Base-by-base conservation (phyloP, 2,113 vertebrate genomes). In the Ictalurus furcatus region DNA sequence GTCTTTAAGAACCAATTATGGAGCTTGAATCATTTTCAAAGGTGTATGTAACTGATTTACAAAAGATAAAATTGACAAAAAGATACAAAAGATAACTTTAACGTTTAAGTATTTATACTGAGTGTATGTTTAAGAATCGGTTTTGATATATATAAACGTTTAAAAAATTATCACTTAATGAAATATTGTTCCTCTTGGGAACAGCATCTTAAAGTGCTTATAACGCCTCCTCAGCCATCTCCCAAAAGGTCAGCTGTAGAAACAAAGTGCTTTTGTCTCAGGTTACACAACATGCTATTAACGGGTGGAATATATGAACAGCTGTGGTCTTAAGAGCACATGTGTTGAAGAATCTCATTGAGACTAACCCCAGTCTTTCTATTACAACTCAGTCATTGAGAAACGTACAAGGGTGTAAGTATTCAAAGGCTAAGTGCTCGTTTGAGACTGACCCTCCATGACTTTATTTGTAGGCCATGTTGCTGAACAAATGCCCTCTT, bases 261-360 rank as follows among this genome's bases (percentile, higher is more conserved):
- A 88, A 84, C 86, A 86, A 90, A 89, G 89, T 84, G 59, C 83
- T 91, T 85, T 48, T 85, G 84, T 69, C 84, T 91, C 88, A 16
- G 56, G 56, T 91, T 91, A 89, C 90, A 86, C 83, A 67, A 80
- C 84, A 85, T 21, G 83, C 90, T 65, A 85, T 87, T 90, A 87
- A 84, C 67, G 80, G 81, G 80, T 90, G 78, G 82, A 52, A 84
- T 84, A 85, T 23, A 48, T 63, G 30, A 84, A 78, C 80, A 87
- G 85, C 61, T 88, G 85, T n/a, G 9, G 37, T 79, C 65, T 78
- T 91, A 89, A 85, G 61, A 67, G 61, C 44, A 61, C 73, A 86
- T 23, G 59, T 58, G 84, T 69, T 79, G 52, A 65, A 79, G 83
- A 63, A 69, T 58, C 74, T 40, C 88, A n/a, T 16, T 59, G 58